These are phyloP conservation scores for Polymixis flavicincta DNA, from an alignment of 2,888 invertebrate genomes.

Conservation along the genomic window DNA sequence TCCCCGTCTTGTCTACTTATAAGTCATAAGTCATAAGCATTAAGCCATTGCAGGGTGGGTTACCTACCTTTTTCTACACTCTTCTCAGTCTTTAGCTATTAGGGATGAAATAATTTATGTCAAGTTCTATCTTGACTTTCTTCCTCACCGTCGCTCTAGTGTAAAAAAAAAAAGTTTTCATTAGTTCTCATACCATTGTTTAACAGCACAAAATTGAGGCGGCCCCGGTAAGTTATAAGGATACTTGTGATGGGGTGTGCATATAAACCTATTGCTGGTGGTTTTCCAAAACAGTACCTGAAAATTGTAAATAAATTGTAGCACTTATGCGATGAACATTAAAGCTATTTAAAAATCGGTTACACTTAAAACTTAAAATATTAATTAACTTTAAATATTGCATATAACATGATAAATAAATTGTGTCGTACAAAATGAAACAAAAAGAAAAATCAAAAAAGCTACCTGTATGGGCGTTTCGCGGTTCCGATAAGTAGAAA, in stretches of 20 bases:
- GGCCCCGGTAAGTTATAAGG: too few relatives aligned
- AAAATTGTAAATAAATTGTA: too few relatives aligned
- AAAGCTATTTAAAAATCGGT: background rate
- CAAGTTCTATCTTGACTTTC: background rate
- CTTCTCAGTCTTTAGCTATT: background rate
- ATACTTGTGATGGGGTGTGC: too few relatives aligned
- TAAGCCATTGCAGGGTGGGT: background rate
- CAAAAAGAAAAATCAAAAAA: conserved; percentile 52
- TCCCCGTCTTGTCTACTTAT: too few relatives aligned
- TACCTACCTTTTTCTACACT: background rate
- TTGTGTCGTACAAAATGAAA: conserved; percentile 33
- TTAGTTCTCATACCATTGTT: too few relatives aligned
- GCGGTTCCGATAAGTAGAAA: conserved; percentile 56
- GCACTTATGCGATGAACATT: background rate
- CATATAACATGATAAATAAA: conserved; percentile 13
- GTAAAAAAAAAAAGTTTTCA: too few relatives aligned
- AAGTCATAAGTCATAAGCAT: too few relatives aligned
- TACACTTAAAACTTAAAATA: background rate
- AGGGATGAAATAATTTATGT: too few relatives aligned
- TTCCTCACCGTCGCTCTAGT: background rate
- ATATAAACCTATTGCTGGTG: background rate
- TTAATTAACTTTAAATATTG: background rate
- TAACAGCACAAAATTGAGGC: too few relatives aligned
- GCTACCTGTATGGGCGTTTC: conserved; percentile 54
- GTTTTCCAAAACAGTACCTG: background rate